Evolutionary conservation across 1,140 invertebrate species (phyloP), one percentile per base, ranked within the genome.

Genomic region (Steinernema khuongi): DNA sequence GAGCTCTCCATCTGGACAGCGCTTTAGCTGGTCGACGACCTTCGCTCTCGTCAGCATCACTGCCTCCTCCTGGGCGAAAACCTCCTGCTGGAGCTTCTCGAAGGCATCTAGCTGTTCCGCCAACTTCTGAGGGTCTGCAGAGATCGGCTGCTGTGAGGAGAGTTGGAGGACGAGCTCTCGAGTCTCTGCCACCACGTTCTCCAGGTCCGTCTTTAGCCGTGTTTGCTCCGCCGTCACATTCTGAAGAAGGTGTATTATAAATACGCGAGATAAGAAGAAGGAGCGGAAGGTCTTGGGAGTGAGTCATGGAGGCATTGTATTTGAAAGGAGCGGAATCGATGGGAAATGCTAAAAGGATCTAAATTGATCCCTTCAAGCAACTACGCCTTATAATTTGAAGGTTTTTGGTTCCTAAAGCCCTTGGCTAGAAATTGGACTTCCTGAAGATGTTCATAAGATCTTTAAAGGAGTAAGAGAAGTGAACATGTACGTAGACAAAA

Each of bases 31-130:
- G 79, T 93, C 92, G 72, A 90, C 88, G 77, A 94, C 94, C 87
- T 94, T 95, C 81, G 95, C 94, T 22, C 96, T 86, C 1, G 96
- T 88, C 92, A 95, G 94, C 75, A 94, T 93, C 0, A 96, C 90
- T 87, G 96, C 93, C 81, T 95, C 93, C 83, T 96, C 94, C 75
- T 93, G 91, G 69, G 90, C 89, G 87, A 94, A 91, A 0, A 94
- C 91, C 81, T 94, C 73, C 60, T 73, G 73, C 74, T 72, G 60
- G 66, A 70, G 26, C 19, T 22, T 7, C 2, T 60, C 50, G 19
- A 60, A 60, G 19, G 22, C 50, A 4, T 60, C 50, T 22, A 60
- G 4, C 22, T 60, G 50, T 22, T 60, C 50, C 4, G 4, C 19
- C 11, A 60, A 26, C 50, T 60, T 60, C 50, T 60, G 50, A 60